A percentile compares a stretch with the other conserved stretches of the same genome.
These are phyloP conservation scores for Xenotilapia flavipinnis DNA, from an alignment of 2,113 vertebrate genomes.

Conservation along the genomic window DNA sequence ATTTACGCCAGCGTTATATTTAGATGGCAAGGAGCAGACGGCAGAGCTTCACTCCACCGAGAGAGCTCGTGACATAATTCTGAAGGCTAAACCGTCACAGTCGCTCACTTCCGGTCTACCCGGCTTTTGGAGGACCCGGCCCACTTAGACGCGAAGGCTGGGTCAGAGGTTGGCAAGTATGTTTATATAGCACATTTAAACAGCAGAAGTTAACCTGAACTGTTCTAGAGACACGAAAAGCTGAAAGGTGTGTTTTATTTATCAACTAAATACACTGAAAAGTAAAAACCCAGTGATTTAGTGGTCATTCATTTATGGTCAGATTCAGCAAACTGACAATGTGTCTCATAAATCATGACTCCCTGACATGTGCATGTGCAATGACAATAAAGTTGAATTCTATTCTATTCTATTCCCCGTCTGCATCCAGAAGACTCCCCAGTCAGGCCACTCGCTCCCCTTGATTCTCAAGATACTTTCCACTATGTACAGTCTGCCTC, in stretches of 20 bases:
- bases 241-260: background rate
- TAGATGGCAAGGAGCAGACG: background rate
- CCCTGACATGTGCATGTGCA: background rate
- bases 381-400: too few relatives aligned
- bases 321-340: background rate
- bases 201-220: background rate
- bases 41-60: fast-evolving
- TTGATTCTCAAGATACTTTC: background rate
- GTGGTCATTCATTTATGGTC: background rate
- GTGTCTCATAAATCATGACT: background rate
- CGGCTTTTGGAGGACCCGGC: background rate
- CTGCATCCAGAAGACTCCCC: background rate
- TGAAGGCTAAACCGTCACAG: background rate
- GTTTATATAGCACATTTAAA: background rate
- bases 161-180: background rate
- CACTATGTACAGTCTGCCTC: background rate
- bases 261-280: background rate
- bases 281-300: background rate
- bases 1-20: background rate
- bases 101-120: background rate
- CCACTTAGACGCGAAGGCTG: background rate
- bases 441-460: background rate
- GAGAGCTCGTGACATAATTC: background rate
- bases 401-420: background rate
- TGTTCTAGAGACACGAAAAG: background rate